These are phyloP conservation scores for Drosophila longiperda DNA, from an alignment of 2,888 invertebrate species.

Conservation along the genomic window DNA sequence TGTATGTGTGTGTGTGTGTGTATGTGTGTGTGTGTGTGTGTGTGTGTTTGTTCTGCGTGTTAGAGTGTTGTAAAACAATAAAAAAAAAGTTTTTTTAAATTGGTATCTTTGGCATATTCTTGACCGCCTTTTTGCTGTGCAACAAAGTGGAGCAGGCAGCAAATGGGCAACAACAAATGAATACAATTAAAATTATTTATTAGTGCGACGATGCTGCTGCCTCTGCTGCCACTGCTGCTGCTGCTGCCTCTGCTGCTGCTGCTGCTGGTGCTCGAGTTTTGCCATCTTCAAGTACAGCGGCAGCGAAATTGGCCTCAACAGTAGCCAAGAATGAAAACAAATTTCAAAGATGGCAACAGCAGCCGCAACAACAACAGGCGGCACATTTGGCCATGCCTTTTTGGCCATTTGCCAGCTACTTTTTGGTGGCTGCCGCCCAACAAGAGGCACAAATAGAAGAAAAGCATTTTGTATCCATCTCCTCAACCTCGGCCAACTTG, in stretches of 20 bases:
- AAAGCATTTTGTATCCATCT: conserved; percentile 45
- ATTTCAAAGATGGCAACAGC: conserved; percentile 59
- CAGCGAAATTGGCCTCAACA: conserved; percentile 61
- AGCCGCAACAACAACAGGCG: conserved; percentile 33
- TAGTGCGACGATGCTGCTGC: conserved; percentile 47
- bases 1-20: conserved; percentile 6
- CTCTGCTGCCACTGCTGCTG: conserved; percentile 5
- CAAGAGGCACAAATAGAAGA: conserved; percentile 24
- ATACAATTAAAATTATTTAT: conserved; percentile 80
- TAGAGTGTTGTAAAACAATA: conserved; percentile 36
- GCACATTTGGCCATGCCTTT: conserved; percentile 80
- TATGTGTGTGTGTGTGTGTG: conserved; percentile 2
- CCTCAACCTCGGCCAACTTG: conserved; percentile 60
- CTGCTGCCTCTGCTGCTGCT: conserved; percentile 17
- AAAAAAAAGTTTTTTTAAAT: conserved; percentile 25
- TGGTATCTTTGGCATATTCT: conserved; percentile 46
- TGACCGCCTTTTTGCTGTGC: conserved; percentile 49
- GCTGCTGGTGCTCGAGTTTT: conserved; percentile 40
- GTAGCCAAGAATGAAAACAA: conserved; percentile 59
- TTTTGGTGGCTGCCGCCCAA: conserved; percentile 60
- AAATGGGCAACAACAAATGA: conserved; percentile 48
- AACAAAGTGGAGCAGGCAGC: conserved; percentile 59
- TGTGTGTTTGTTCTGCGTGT: neutral
- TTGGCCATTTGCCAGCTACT: conserved; percentile 78
- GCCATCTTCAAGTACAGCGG: conserved; percentile 65